A percentile compares a stretch with the other conserved stretches of the same genome.
These are phyloP conservation scores for Tinea semifulvella DNA, from an alignment of 2,888 invertebrate species.

Conservation along the genomic window DNA sequence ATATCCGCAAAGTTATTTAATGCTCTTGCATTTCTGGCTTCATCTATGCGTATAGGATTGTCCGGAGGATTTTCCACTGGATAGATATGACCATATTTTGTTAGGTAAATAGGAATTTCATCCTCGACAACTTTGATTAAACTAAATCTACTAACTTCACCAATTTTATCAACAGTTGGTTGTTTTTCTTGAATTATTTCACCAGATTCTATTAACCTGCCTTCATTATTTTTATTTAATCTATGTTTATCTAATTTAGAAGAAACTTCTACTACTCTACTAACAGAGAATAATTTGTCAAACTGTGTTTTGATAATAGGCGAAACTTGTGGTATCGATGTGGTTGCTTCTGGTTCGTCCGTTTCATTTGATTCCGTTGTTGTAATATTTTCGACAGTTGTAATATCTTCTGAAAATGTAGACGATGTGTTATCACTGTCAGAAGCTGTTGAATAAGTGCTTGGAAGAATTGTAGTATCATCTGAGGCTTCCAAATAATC, in stretches of 20 bases:
- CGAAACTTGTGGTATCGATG: conserved; percentile 30
- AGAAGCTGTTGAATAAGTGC: conserved; percentile 22
- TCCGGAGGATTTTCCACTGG: conserved; percentile 59
- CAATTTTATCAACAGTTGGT: conserved; percentile 71
- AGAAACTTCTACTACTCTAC: conserved; percentile 73
- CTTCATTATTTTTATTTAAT: conserved; percentile 62
- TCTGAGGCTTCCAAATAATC: conserved; percentile 49
- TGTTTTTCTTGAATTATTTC: conserved; percentile 65
- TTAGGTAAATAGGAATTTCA: conserved; percentile 59
- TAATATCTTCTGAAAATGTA: conserved; percentile 22
- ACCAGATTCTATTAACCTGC: conserved; percentile 59
- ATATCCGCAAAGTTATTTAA: conserved; percentile 42
- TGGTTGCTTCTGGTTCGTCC: conserved; percentile 29
- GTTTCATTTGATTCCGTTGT: conserved; percentile 19
- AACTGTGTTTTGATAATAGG: conserved; percentile 56
- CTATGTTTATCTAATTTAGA: conserved; percentile 70
- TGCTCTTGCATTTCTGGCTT: conserved; percentile 57
- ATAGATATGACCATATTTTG: conserved; percentile 54
- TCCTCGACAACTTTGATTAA: conserved; percentile 74
- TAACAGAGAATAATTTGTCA: conserved; percentile 73
- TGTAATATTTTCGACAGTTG: conserved; percentile 17
- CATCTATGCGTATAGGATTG: conserved; percentile 57
- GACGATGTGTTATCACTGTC: conserved; percentile 12
- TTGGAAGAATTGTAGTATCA: conserved; percentile 36
- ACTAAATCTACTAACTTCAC: conserved; percentile 74